Evolutionary conservation across 1,140 invertebrate species (phyloP).

Genomic region (Rhysida immarginata): DNA sequence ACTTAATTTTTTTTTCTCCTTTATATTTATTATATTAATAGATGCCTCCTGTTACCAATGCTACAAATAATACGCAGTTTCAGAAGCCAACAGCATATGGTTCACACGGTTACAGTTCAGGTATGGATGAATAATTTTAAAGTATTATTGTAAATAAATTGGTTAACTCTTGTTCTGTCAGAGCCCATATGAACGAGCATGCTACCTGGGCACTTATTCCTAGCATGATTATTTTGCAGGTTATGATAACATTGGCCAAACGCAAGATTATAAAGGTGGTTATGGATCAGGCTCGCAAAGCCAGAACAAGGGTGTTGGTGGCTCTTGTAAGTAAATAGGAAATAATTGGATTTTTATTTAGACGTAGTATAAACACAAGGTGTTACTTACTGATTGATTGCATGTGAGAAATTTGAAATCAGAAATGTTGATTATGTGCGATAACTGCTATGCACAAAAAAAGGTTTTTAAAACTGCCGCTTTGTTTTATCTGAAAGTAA

Average conservation of each 20-base stretch:
- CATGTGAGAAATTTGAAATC: too few relatives aligned
- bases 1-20: not conserved
- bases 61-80: constrained; percentile 29
- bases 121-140: not conserved
- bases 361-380: too few relatives aligned
- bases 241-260: constrained; percentile 45
- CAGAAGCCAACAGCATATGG: constrained; percentile 27
- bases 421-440: too few relatives aligned
- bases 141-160: too few relatives aligned
- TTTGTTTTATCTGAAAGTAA: too few relatives aligned
- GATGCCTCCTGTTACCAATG: constrained; percentile 31
- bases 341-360: too few relatives aligned
- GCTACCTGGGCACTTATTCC: not conserved
- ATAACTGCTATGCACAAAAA: too few relatives aligned
- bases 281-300: constrained; percentile 36
- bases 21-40: constrained; percentile 10
- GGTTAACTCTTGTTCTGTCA: not conserved
- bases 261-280: constrained; percentile 42
- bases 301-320: constrained; percentile 37
- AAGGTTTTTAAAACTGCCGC: too few relatives aligned
- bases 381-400: too few relatives aligned
- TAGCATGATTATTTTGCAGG: constrained; percentile 28
- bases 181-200: not conserved
- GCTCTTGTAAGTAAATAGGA: constrained; percentile 23
- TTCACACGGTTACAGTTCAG: constrained; percentile 23